Conservation (phyloP, 2,113 vertebrate genomes). For the Serinus canaria region DNA sequence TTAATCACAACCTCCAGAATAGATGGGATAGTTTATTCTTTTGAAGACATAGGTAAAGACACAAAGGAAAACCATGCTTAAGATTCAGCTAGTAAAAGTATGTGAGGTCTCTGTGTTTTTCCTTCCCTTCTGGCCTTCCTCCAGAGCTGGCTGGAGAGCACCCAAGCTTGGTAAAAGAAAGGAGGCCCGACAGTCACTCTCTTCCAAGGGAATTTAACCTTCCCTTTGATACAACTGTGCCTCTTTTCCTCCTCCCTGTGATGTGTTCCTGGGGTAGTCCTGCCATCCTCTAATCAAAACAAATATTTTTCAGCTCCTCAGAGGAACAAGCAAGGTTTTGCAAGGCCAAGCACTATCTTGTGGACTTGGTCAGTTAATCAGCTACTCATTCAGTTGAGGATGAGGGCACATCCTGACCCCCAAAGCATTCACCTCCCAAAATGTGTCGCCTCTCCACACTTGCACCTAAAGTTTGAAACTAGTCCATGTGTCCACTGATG, state of each 20-base stretch:
- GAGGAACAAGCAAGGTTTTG: neutral
- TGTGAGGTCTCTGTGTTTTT: neutral
- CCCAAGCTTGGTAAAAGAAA: neutral
- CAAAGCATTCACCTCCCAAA: neutral
- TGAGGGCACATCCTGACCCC: accelerated
- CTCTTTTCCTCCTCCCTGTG: neutral
- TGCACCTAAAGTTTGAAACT: neutral
- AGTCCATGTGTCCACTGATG: neutral
- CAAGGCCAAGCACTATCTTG: neutral
- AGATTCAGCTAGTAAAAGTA: neutral
- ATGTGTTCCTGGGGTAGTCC: neutral
- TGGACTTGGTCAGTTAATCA: neutral
- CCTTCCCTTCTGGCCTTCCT: neutral
- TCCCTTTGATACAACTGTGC: neutral
- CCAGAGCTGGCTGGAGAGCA: neutral
- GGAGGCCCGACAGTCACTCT: neutral
- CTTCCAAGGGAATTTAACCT: neutral
- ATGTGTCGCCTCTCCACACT: neutral
- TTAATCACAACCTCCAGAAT: neutral
- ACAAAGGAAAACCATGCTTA: neutral
- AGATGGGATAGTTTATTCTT: neutral
- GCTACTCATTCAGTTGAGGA: neutral
- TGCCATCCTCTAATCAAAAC: neutral
- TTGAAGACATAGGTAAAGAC: neutral
- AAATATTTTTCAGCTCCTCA: neutral